Conservation (phyloP, 2,113 vertebrate species). For the Polypterus senegalus region DNA sequence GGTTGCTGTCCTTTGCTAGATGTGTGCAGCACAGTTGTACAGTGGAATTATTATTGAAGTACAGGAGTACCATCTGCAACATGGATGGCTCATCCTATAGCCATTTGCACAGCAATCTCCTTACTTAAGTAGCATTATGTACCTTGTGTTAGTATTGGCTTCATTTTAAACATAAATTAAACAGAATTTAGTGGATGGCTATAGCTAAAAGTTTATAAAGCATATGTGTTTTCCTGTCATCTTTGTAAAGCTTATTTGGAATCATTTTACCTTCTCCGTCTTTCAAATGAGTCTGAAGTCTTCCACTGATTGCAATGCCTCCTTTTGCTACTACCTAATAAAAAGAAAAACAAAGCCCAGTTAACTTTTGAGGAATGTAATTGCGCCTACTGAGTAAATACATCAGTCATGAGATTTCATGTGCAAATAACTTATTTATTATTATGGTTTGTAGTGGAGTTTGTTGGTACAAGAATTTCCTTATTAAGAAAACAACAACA, state of each 20-base stretch:
- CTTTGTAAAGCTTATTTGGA: too few relatives aligned
- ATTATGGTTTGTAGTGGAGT: too few relatives aligned
- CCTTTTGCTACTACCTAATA: slow-evolving; percentile 47
- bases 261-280: slow-evolving; percentile 28
- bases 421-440: too few relatives aligned
- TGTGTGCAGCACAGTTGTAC: too few relatives aligned
- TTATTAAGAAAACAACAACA: too few relatives aligned
- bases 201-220: background rate
- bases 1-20: too few relatives aligned
- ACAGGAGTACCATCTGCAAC: too few relatives aligned
- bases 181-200: background rate
- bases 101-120: background rate
- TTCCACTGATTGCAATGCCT: slow-evolving; percentile 27
- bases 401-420: too few relatives aligned
- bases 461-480: too few relatives aligned
- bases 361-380: background rate
- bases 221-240: background rate
- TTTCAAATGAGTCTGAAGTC: slow-evolving; percentile 22
- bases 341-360: background rate
- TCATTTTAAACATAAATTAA: background rate
- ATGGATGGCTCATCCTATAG: background rate
- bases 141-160: background rate
- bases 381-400: too few relatives aligned
- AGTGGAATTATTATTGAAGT: too few relatives aligned
- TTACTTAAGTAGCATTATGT: background rate